Conservation (phyloP, 1,140 invertebrate species). For the Caenorhabditis tropicalis region DNA sequence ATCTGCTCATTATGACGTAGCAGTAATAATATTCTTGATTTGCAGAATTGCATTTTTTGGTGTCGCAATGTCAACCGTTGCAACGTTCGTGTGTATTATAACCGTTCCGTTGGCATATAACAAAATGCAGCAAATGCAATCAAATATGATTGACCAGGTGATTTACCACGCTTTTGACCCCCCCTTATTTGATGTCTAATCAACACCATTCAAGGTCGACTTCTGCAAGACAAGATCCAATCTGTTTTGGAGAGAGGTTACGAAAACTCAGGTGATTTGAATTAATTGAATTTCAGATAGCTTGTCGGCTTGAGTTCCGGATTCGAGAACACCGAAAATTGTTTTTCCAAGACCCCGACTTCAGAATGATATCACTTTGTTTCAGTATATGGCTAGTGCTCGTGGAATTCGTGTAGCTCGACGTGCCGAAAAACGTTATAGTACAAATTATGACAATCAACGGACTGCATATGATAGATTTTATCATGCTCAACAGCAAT, state of each 20-base stretch:
- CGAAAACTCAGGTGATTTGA: conserved; percentile 28
- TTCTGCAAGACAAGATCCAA: conserved; percentile 40
- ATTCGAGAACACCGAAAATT: too few species aligned
- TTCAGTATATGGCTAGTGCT: conserved; percentile 23
- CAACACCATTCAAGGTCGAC: not conserved
- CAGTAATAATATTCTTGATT: not conserved
- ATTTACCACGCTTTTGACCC: not conserved
- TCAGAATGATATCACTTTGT: not conserved
- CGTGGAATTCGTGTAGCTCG: conserved; percentile 16
- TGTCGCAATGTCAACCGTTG: not conserved
- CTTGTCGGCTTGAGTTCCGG: not conserved
- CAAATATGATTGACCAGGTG: conserved; percentile 41
- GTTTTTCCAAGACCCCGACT: not conserved
- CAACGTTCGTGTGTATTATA: conserved; percentile 10
- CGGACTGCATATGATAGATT: conserved; percentile 15
- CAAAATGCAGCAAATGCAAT: conserved; percentile 42
- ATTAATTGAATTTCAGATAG: not conserved
- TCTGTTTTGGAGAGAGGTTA: conserved; percentile 37
- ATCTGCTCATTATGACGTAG: too few species aligned
- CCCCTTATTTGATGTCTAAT: not conserved
- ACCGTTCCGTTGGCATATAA: conserved; percentile 28
- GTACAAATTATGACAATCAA: conserved; percentile 17
- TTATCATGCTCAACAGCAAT: conserved; percentile 12
- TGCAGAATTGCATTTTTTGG: conserved; percentile 20
- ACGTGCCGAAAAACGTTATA: conserved; percentile 10